phyloP scores from a whole-genome alignment of 1,140 invertebrate species.

The Saxidomus purpurata region DNA sequence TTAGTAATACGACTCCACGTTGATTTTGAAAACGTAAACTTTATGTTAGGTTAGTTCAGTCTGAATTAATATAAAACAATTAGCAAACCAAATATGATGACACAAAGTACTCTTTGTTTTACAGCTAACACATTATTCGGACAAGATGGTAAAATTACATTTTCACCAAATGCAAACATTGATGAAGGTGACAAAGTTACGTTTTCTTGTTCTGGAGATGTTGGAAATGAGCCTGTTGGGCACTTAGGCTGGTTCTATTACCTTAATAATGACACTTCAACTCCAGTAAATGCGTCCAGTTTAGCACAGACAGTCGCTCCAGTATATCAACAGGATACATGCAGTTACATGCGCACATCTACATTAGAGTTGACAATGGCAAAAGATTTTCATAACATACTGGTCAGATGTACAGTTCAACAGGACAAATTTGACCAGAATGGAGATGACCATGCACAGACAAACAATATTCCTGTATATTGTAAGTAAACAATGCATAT shows the following conservation, averaged over 20 bases:
- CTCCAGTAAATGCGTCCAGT: not conserved
- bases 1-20: no score
- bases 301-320: not conserved
- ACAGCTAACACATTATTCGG: not conserved
- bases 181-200: not conserved
- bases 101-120: no score
- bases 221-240: not conserved
- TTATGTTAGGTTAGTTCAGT: no score
- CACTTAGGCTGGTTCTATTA: conserved; percentile 29
- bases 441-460: conserved; percentile 36
- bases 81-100: no score
- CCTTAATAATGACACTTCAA: not conserved
- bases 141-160: not conserved
- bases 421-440: not conserved
- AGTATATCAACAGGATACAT: not conserved
- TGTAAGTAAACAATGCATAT: conserved; percentile 8
- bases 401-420: conserved; percentile 37
- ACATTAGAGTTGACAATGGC: not conserved
- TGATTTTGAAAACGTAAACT: no score
- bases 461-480: not conserved
- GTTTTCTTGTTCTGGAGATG: not conserved
- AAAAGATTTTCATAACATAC: conserved; percentile 8
- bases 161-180: conserved; percentile 1
- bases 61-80: no score
- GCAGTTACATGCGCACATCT: not conserved